These are phyloP conservation scores for Boloria euphrosyne DNA, from an alignment of 2,888 invertebrate genomes.

Conservation along the genomic window DNA sequence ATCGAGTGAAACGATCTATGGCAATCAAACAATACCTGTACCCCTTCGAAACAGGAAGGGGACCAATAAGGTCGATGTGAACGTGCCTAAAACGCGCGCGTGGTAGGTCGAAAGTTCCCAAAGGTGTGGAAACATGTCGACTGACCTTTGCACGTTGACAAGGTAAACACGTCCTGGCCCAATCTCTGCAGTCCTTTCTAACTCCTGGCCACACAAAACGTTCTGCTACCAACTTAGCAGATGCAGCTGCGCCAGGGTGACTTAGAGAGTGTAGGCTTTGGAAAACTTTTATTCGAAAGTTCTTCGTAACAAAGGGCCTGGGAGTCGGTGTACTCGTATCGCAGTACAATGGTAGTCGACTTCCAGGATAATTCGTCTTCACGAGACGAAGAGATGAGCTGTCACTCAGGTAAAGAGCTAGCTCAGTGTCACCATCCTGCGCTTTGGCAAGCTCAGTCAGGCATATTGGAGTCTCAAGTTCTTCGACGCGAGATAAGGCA, in stretches of 20 bases:
- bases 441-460: conserved; percentile 31
- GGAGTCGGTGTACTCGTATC: conserved; percentile 30
- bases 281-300: conserved; percentile 26
- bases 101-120: conserved; percentile 4
- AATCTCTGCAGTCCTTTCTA: conserved; percentile 41
- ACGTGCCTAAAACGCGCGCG: background rate
- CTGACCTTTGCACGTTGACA: conserved; percentile 18
- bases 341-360: too few species aligned
- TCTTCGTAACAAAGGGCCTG: conserved; percentile 8
- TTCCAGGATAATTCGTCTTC: too few species aligned
- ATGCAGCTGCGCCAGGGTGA: conserved; percentile 37
- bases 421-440: conserved; percentile 39
- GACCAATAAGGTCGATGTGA: conserved; percentile 17
- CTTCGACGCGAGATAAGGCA: conserved; percentile 48
- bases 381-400: conserved; percentile 26
- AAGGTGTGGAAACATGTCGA: conserved; percentile 4
- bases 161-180: background rate
- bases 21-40: conserved; percentile 11
- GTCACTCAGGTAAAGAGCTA: conserved; percentile 25
- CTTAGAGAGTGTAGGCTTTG: conserved; percentile 19
- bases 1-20: background rate
- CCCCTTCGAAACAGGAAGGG: background rate
- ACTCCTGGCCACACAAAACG: conserved; percentile 58
- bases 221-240: conserved; percentile 44
- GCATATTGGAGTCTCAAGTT: conserved; percentile 41